Percentiles rank a stretch among this genome's conserved stretches.
Evolutionary conservation across 2,797 vertebrate genomes (phyloP).

Genomic region (Mionectes olivaceus): DNA sequence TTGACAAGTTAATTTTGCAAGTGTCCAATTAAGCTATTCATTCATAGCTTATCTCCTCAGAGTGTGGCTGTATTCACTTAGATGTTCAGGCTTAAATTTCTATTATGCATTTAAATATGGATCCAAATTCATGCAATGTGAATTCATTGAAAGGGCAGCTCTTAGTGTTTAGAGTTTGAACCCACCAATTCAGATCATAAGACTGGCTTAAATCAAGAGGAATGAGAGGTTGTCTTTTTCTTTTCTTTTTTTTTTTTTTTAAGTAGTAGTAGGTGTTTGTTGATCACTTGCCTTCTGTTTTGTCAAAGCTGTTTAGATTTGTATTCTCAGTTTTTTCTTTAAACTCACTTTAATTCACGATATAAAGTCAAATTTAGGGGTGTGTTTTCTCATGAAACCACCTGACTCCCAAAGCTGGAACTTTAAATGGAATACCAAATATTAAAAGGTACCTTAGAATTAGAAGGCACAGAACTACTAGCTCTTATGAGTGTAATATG

Average conservation of each 20-base stretch:
- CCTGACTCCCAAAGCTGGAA: background rate
- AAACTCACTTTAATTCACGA: background rate
- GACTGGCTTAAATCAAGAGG: background rate
- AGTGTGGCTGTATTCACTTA: slow-evolving; percentile 45
- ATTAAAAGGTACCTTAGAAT: background rate
- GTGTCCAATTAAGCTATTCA: slow-evolving; percentile 32
- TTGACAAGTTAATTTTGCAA: slow-evolving; percentile 65
- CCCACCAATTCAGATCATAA: background rate
- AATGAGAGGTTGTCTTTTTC: too few relatives aligned
- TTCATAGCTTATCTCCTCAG: slow-evolving; percentile 69
- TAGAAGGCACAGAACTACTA: background rate
- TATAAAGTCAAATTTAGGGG: background rate
- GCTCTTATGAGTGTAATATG: background rate
- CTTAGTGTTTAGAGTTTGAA: background rate
- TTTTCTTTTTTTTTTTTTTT: background rate
- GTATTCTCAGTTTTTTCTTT: background rate
- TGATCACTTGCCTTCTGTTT: background rate
- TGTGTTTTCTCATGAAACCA: background rate
- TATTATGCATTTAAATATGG: background rate
- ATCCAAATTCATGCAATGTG: background rate
- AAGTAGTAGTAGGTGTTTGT: background rate
- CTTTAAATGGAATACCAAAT: background rate
- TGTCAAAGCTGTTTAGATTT: background rate
- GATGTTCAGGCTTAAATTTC: slow-evolving; percentile 43
- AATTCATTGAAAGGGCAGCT: background rate